Conservation (phyloP, 37 sponge, comb jelly and placozoan species). For the Eunapius fragilis region DNA sequence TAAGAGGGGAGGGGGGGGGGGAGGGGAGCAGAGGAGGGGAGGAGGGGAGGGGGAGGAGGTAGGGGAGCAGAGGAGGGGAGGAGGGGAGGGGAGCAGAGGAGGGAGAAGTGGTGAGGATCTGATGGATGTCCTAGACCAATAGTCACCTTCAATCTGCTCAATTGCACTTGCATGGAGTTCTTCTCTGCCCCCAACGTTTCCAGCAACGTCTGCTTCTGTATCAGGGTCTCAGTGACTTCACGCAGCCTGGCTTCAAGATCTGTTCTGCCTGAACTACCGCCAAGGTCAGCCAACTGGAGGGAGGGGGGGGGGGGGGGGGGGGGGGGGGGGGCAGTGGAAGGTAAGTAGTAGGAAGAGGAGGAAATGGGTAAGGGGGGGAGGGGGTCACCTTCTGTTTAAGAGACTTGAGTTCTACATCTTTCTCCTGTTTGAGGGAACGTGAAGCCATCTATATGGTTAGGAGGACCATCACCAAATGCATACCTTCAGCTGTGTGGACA, state of each 20-base stretch:
- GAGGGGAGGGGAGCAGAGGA: no score
- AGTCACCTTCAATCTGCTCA: constrained; percentile 70
- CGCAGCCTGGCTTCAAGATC: constrained; percentile 71
- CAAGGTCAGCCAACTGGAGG: neutral
- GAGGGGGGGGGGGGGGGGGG: neutral
- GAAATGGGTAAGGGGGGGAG: neutral
- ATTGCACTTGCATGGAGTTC: constrained; percentile 65
- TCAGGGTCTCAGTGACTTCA: constrained; percentile 84
- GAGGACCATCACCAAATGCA: neutral
- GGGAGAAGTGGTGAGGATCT: no score
- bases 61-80: no score
- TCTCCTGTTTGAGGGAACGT: constrained; percentile 15
- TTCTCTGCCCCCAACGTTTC: constrained; percentile 82
- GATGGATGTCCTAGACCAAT: no score
- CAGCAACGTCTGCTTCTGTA: constrained; percentile 83
- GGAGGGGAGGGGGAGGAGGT: no score
- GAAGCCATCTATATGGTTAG: no score
- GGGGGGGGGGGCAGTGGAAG: neutral
- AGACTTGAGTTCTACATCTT: constrained; percentile 14
- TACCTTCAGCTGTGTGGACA: constrained; percentile 14
- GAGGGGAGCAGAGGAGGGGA: no score
- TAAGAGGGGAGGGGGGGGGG: no score
- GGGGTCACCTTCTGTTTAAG: constrained; percentile 26
- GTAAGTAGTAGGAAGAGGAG: neutral
- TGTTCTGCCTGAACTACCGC: neutral